Base-by-base conservation (phyloP, 2,888 invertebrate species). In the Acleris laterana region DNA sequence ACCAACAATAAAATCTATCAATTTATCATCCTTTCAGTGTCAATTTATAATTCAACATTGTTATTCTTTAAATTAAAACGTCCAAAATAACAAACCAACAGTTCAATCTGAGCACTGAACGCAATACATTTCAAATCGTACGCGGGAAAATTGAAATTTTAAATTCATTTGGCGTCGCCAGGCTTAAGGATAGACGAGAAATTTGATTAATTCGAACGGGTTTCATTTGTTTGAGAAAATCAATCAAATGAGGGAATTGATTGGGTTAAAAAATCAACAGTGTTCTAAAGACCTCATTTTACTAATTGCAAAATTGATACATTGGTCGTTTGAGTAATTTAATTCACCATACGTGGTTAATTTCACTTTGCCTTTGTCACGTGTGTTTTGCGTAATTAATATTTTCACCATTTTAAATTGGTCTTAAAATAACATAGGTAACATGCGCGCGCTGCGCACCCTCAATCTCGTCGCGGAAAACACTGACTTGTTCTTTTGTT, bases 181-280 rank as follows among this genome's bases (percentile, higher is more conserved):
- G 61, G 65, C 65, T 66, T 60, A 55, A 49, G 51, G 51, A 66
- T 22, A 46, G 61, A 66, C 55, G 51, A 61, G 56, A 57, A 61
- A 50, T 46, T 56, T 65, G 20, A 61, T 56, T 50, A 66, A 46
- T 56, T 56, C 17, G 44, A 22, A 64, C 42, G 55, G 56, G 50
- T 32, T 56, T 61, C 56, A 20, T 22, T 55, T 65, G 53, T 32
- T 42, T 49, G 49, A 55, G 42, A 60, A 60, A 60, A 60, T 50
- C 60, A 65, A 60, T 55, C 25, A 55, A 60, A 49, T 22, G 49
- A 50, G 3, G 7, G 25, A 56, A 50, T 20, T 51, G 19, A 64
- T 59, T 64, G 48, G 32, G 51, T 59, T 59, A 22, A 17, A 38
- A 48, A 53, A 48, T 13, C 20, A 49, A 49, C 16, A 49, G 13